Percentiles rank a stretch among this genome's conserved stretches.
phyloP scores from a whole-genome alignment of 2,888 invertebrate genomes.

The Gordius sp. region DNA sequence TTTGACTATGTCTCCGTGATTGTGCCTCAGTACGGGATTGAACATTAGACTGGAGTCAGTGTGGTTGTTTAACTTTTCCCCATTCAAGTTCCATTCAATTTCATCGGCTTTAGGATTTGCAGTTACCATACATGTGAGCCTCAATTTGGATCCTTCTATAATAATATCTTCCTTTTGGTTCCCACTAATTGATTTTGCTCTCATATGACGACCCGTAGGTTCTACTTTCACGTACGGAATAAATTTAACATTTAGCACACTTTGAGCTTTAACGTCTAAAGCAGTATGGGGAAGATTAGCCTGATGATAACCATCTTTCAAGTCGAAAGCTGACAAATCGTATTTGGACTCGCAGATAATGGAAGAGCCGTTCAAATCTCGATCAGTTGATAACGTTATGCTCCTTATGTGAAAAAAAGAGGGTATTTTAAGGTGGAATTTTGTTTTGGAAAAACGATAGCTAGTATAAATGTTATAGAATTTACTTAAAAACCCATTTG shows the following conservation, averaged over 20 bases:
- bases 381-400: background rate
- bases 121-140: background rate
- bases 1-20: background rate
- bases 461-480: too few species aligned
- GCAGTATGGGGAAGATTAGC: too few species aligned
- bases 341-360: conserved; percentile 2
- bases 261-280: too few species aligned
- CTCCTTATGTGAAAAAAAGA: background rate
- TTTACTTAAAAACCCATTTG: too few species aligned
- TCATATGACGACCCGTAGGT: too few species aligned
- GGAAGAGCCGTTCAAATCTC: background rate
- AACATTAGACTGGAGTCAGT: background rate
- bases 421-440: background rate
- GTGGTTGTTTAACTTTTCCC: background rate
- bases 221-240: too few species aligned
- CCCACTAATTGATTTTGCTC: too few species aligned
- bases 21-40: background rate
- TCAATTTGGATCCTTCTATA: background rate
- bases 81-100: background rate
- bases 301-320: too few species aligned
- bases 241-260: too few species aligned
- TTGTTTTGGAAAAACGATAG: background rate
- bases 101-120: background rate
- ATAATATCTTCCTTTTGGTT: too few species aligned
- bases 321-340: too few species aligned